Evolutionary conservation across 2,113 vertebrate genomes (phyloP).

Genomic region (Raphicerus campestris): DNA sequence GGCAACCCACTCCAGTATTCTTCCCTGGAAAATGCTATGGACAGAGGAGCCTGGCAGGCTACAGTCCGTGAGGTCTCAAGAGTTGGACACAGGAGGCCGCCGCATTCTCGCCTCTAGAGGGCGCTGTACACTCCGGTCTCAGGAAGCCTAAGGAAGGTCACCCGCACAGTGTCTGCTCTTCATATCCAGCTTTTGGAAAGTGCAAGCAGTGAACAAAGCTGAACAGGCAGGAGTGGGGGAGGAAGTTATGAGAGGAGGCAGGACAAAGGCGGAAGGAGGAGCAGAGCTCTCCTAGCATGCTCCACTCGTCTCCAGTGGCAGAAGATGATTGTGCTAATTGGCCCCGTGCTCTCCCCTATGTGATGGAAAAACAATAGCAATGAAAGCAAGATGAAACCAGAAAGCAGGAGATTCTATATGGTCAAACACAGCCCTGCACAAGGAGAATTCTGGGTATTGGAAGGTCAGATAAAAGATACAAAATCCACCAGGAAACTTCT

Average conservation of each 20-base stretch:
- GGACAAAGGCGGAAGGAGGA: not conserved
- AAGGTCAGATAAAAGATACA: not conserved
- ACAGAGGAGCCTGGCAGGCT: not conserved
- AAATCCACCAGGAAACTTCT: not conserved
- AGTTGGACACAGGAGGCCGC: not conserved
- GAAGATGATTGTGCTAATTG: not conserved
- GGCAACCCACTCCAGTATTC: not conserved
- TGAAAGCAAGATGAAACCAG: not conserved
- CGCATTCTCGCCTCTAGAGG: not conserved
- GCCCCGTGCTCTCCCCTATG: not conserved
- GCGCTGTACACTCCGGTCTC: not conserved
- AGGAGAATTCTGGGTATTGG: not conserved
- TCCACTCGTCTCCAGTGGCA: not conserved
- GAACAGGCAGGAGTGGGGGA: not conserved
- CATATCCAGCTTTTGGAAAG: not conserved
- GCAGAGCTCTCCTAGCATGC: not conserved
- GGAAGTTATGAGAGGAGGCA: not conserved
- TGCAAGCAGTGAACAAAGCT: not conserved
- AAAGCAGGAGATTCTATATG: accelerated
- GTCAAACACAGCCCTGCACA: not conserved
- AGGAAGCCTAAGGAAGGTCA: not conserved
- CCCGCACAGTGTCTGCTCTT: not conserved
- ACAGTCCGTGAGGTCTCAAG: not conserved
- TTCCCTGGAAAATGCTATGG: not conserved
- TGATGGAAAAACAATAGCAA: not conserved